Base-by-base conservation (phyloP, 2,113 vertebrate genomes). In the Bubo blakistoni region DNA sequence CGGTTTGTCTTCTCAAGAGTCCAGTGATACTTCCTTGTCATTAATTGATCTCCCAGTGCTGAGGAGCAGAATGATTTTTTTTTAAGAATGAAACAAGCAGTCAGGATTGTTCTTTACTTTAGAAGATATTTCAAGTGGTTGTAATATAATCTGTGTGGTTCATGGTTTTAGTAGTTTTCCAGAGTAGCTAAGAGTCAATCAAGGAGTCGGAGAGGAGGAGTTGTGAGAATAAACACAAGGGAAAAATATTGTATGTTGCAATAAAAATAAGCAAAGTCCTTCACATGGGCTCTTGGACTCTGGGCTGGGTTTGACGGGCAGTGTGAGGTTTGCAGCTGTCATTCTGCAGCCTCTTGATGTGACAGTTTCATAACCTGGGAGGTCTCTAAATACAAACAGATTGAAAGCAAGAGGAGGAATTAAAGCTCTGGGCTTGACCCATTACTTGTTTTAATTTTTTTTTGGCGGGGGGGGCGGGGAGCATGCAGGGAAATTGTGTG, bases 241-340 rank as follows among this genome's bases (percentile, higher is more conserved):
- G 81, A 19, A 77, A 76, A 94, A 58, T 44, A 72, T 1, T 55
- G 40, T 42, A 16, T 61, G 74, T 82, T 66, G 81, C 81, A 79
- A 84, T 67, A 78, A 93, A 93, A 94, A 88, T 47, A 95, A 95
- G 32, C 79, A 38, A 81, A 89, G 49, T 40, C 47, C 67, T 85
- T 79, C 34, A 77, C 42, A 3, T 18, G 46, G 52, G 67, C 58
- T 57, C 59, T 86, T 83, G 46, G 54, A 52, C 77, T 86, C 90
- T 30, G 21, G 24, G 24, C 62, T 90, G 83, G 67, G 58, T 55
- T 72, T 78, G 80, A 90, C 0, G 8, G 89, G 54, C 80, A 72
- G 77, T 40, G 40, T 10, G 25, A 94, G 58, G 83, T 34, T 92
- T 94, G 90, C 93, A 97, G 94, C 86, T 93, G 93, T 94, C 92